Base-by-base conservation (phyloP, 2,113 vertebrate genomes). In the Melanocharis versteri region DNA sequence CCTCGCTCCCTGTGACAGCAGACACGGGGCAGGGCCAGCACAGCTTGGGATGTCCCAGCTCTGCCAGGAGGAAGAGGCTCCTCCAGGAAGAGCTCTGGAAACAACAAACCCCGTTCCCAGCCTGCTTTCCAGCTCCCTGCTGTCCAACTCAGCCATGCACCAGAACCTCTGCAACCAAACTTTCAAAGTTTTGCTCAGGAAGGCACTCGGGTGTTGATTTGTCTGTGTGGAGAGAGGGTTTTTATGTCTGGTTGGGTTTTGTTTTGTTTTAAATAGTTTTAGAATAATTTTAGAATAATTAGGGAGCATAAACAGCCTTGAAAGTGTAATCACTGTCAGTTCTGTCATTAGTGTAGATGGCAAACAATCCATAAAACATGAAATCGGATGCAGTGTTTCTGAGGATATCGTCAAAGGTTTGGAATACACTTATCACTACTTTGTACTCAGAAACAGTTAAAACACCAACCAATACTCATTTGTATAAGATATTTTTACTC, bases 341-440 rank as follows among this genome's bases (percentile, higher is more conserved):
- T 70, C 57, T 83, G 71, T 78, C 81, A 79, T 66, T 65, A 83
- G 90, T 7, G 44, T 42, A 58, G 51, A 79, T 50, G 78, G 80
- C 86, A 95, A 91, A 85, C 51, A 89, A 80, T 78, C 94, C 96
- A 92, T 68, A 89, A 89, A 91, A 93, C 64, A 57, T 21, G 83
- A 81, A 87, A 94, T 35, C 2, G 19, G 57, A 65, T 51, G 31
- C 11, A 9, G 5, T 53, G 35, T 50, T 92, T 95, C 92, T 87
- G 89, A 91, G 81, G 35, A 66, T 75, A 56, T 47, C 96, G 87
- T 73, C 79, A 95, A 61, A 96, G 23, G 76, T 77, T 86, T 22
- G 30, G 72, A 96, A 89, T 62, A 58, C 35, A 56, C 68, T 92
- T 50, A 8, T 37, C 61, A 79, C 48, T 62, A 26, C 73, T 80